These are phyloP conservation scores for Isoperla grammatica DNA, from an alignment of 2,888 invertebrate genomes.

Conservation along the genomic window DNA sequence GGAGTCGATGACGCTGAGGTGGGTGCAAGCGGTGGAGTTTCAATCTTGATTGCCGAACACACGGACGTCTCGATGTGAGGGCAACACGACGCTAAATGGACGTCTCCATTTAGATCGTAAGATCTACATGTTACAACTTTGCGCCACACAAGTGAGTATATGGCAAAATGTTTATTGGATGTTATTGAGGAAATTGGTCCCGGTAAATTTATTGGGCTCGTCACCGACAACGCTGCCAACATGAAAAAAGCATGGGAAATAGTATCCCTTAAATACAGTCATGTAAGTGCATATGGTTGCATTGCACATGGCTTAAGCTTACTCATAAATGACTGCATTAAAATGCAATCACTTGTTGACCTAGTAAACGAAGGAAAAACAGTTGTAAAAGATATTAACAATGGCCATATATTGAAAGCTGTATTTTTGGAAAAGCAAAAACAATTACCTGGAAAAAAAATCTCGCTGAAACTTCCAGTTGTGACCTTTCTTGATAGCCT, in stretches of 20 bases:
- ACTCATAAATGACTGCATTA: conserved; percentile 33
- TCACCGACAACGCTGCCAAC: conserved; percentile 33
- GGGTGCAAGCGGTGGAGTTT: too few species aligned
- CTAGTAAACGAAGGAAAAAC: conserved; percentile 30
- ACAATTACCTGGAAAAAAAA: not conserved
- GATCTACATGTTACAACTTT: too few species aligned
- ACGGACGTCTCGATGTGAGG: too few species aligned
- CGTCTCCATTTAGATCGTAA: too few species aligned
- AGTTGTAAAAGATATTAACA: conserved; percentile 34
- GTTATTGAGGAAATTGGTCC: conserved; percentile 3
- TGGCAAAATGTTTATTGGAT: conserved; percentile 27
- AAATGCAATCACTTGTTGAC: conserved; percentile 23
- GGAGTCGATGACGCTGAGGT: too few species aligned
- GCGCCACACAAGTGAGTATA: conserved; percentile 1
- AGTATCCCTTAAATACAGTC: conserved; percentile 31
- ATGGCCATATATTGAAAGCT: conserved; percentile 30
- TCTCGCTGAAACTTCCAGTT: conserved; percentile 29
- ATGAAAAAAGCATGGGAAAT: conserved; percentile 34
- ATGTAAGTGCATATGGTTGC: conserved; percentile 19
- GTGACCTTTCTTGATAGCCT: conserved; percentile 33
- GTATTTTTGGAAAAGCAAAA: conserved; percentile 13
- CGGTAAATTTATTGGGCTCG: not conserved
- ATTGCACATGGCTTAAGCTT: conserved; percentile 34
- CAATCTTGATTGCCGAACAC: too few species aligned
- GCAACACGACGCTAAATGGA: too few species aligned